A percentile compares a stretch with the other conserved stretches of the same genome.
Conservation (phyloP, 1,140 invertebrate species). For the Aleiodes sp. region DNA sequence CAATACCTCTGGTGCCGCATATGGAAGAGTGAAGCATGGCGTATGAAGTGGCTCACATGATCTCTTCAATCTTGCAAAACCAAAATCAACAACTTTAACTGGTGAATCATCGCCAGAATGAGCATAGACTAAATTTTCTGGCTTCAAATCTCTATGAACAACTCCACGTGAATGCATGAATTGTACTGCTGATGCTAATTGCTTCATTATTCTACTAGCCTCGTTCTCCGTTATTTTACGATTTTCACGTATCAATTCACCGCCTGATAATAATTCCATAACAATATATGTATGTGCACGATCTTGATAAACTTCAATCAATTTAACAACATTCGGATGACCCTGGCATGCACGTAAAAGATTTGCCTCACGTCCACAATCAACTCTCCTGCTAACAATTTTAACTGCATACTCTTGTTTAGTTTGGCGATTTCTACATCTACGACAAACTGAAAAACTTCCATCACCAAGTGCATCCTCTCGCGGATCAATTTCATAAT, state of each 20-base stretch:
- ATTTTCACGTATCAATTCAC: slow-evolving; percentile 83
- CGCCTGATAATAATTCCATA: slow-evolving; percentile 85
- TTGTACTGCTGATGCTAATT: slow-evolving; percentile 82
- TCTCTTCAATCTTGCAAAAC: slow-evolving; percentile 81
- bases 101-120: slow-evolving; percentile 71
- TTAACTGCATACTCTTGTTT: slow-evolving; percentile 88
- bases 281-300: slow-evolving; percentile 86
- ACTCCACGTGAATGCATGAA: slow-evolving; percentile 84
- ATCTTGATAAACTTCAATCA: slow-evolving; percentile 85
- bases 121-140: slow-evolving; percentile 86
- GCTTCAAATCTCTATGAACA: slow-evolving; percentile 91
- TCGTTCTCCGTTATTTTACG: slow-evolving; percentile 76
- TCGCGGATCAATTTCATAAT: slow-evolving; percentile 79
- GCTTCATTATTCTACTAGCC: slow-evolving; percentile 76
- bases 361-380: slow-evolving; percentile 80
- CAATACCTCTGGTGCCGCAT: slow-evolving; percentile 92
- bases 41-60: slow-evolving; percentile 76
- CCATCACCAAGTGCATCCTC: slow-evolving; percentile 84
- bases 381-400: slow-evolving; percentile 83
- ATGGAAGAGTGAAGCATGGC: slow-evolving; percentile 89
- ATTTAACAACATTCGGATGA: slow-evolving; percentile 87
- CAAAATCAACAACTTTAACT: slow-evolving; percentile 90
- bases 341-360: slow-evolving; percentile 84
- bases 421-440: slow-evolving; percentile 80
- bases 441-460: slow-evolving; percentile 87